phyloP scores from a whole-genome alignment of 1,140 invertebrate genomes.

The Vanessa atalanta region DNA sequence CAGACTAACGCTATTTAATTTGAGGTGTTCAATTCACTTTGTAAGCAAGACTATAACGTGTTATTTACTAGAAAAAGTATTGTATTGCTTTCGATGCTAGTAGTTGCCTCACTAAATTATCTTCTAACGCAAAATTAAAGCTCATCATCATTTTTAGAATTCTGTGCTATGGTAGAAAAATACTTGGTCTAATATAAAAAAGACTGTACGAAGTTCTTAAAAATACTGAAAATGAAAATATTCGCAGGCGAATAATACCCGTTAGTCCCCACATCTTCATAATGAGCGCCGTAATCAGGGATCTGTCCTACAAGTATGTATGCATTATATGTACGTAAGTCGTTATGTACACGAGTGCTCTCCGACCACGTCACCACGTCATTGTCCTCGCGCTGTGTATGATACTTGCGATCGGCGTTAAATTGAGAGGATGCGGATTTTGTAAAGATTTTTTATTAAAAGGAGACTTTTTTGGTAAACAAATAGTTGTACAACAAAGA shows the following conservation, averaged over 20 bases:
- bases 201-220: not conserved
- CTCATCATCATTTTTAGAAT: too few species aligned
- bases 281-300: slow-evolving; percentile 36
- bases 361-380: not conserved
- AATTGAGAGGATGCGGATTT: not conserved
- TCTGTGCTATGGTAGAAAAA: too few species aligned
- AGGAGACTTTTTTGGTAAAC: not conserved
- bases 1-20: too few species aligned
- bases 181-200: too few species aligned
- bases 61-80: not conserved
- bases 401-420: not conserved
- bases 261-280: slow-evolving; percentile 27
- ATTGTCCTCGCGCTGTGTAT: not conserved
- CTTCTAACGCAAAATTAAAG: too few species aligned
- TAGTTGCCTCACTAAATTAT: too few species aligned
- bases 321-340: slow-evolving; percentile 12
- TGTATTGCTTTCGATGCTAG: too few species aligned
- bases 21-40: too few species aligned
- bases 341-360: slow-evolving; percentile 25
- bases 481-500: too few species aligned
- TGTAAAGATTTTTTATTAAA: not conserved
- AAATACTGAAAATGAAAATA: not conserved
- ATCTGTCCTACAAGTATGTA: slow-evolving; percentile 8
- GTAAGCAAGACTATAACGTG: too few species aligned
- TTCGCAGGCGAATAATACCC: slow-evolving; percentile 2